Evolutionary conservation across 1,140 invertebrate genomes (phyloP).

Genomic region (Rhysida immarginata): DNA sequence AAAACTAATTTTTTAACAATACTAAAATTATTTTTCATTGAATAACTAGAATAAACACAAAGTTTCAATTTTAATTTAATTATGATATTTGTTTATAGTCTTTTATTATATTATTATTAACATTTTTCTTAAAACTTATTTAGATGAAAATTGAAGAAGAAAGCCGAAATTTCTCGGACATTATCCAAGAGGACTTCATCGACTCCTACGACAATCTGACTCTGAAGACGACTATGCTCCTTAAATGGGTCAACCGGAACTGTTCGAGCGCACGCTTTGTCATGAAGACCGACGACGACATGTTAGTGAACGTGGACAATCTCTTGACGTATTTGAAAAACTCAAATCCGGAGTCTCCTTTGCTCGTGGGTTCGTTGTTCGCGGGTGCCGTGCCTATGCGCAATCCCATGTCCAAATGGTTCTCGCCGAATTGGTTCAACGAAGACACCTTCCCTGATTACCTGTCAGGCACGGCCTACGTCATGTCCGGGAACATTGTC

Average conservation of each 20-base stretch:
- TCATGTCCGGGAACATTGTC: slow-evolving; percentile 54
- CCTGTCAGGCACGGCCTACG: slow-evolving; percentile 67
- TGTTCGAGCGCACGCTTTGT: slow-evolving; percentile 23
- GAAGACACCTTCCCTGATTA: slow-evolving; percentile 60
- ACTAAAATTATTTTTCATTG: too few relatives aligned
- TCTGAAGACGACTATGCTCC: slow-evolving; percentile 23
- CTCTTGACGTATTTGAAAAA: slow-evolving; percentile 36
- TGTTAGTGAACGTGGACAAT: slow-evolving; percentile 33
- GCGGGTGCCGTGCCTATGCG: neutral
- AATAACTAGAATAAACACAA: too few relatives aligned
- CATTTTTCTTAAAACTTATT: too few relatives aligned
- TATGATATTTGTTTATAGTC: too few relatives aligned
- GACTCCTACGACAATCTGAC: slow-evolving; percentile 27
- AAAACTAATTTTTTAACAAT: too few relatives aligned
- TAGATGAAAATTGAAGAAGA: slow-evolving; percentile 13
- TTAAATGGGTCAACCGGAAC: slow-evolving; percentile 22
- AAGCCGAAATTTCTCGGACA: slow-evolving; percentile 14
- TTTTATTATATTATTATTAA: too few relatives aligned
- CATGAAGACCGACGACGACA: slow-evolving; percentile 28
- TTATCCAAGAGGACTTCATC: slow-evolving; percentile 21
- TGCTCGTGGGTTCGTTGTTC: neutral
- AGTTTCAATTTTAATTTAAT: too few relatives aligned
- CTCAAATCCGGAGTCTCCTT: too few relatives aligned
- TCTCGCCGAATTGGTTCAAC: slow-evolving; percentile 30
- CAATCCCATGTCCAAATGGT: neutral